A percentile compares a stretch with the other conserved stretches of the same genome.
Conservation (phyloP, 2,797 vertebrate species). For the Margarornis squamiger region DNA sequence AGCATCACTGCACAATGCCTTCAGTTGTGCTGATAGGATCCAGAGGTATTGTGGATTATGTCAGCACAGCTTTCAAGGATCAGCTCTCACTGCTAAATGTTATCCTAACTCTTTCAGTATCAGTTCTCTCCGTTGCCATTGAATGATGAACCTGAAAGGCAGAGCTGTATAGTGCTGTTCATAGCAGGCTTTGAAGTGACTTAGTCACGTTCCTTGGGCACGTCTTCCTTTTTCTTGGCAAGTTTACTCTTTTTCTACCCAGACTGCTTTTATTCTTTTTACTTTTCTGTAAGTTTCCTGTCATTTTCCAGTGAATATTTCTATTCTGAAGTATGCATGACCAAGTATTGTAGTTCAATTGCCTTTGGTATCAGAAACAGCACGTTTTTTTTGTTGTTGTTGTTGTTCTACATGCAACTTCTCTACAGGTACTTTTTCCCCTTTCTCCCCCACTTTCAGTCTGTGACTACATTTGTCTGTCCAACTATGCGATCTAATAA, state of each 20-base stretch:
- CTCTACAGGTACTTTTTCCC: neutral
- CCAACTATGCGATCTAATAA: neutral
- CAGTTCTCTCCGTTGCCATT: fast-evolving
- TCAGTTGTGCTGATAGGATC: neutral
- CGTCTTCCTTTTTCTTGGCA: neutral
- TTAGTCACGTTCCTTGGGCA: neutral
- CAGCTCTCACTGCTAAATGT: neutral
- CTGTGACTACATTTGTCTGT: neutral
- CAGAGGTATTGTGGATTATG: neutral
- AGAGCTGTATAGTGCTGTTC: neutral
- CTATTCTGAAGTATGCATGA: neutral
- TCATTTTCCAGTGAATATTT: neutral
- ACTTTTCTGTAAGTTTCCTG: neutral
- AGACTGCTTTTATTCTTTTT: neutral
- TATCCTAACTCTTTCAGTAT: neutral
- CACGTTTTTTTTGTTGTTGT: neutral
- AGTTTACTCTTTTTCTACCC: neutral
- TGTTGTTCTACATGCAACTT: neutral
- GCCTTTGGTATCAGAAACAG: neutral
- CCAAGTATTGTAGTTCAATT: neutral
- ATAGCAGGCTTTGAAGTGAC: neutral
- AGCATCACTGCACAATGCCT: neutral
- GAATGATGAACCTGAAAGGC: neutral
- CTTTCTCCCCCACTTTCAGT: neutral
- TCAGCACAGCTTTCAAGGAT: neutral